These are phyloP conservation scores for Lagopus leucura DNA, from an alignment of 2,113 vertebrate species.

Conservation along the genomic window DNA sequence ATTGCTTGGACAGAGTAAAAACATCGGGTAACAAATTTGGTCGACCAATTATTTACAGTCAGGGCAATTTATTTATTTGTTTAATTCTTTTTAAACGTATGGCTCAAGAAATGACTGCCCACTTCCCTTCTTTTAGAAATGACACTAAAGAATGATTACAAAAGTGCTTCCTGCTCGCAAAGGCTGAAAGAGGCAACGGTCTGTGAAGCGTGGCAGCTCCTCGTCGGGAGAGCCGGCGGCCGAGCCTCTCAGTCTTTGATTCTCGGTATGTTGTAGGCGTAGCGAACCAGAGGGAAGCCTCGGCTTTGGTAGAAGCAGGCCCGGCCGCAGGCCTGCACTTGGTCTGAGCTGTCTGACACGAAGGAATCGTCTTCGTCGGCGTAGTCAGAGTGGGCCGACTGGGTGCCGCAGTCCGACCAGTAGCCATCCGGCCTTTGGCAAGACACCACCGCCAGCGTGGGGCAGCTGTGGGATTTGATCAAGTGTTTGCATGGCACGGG, in stretches of 20 bases:
- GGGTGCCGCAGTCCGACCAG: conserved; percentile 90
- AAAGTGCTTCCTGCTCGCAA: conserved; percentile 84
- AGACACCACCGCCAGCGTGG: conserved; percentile 83
- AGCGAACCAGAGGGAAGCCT: conserved; percentile 92
- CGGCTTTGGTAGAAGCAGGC: conserved; percentile 96
- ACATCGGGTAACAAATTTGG: conserved; percentile 48
- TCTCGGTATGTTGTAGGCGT: conserved; percentile 89
- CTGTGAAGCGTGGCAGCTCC: neutral
- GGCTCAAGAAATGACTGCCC: conserved; percentile 75
- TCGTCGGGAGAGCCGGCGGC: neutral
- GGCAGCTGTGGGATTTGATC: conserved; percentile 95
- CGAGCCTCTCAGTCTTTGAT: conserved; percentile 80
- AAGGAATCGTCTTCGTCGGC: conserved; percentile 96
- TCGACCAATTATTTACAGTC: conserved; percentile 67
- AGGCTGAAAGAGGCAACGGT: conserved; percentile 35
- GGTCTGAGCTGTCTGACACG: conserved; percentile 96
- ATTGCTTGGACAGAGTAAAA: conserved; percentile 33
- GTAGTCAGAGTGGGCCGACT: conserved; percentile 92
- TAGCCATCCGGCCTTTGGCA: conserved; percentile 86
- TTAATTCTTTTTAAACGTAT: conserved; percentile 26
- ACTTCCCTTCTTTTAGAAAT: conserved; percentile 80
- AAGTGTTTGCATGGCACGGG: conserved; percentile 92
- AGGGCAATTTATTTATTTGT: conserved; percentile 45
- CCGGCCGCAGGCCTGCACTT: conserved; percentile 94
- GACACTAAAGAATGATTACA: conserved; percentile 57